Base-by-base conservation (phyloP, 2,113 vertebrate genomes). In the Myotis yumanensis region DNA sequence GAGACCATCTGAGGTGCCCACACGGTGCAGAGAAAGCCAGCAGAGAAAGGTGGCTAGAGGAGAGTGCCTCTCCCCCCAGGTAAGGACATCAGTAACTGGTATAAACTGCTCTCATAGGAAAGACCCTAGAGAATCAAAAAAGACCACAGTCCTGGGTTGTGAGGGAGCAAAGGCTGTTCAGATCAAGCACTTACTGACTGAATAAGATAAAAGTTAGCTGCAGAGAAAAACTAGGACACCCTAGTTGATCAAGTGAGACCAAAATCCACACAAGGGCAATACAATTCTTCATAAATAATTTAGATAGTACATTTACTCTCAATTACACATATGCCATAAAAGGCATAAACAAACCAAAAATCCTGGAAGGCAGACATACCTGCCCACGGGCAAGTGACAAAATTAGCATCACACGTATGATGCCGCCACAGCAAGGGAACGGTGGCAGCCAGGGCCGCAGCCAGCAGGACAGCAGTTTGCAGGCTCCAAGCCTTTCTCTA, bases 341-440 rank as follows among this genome's bases (percentile, higher is more conserved):
- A 86, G 62, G 76, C 68, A 86, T 3, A 51, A n/a, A 66, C 20
- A 64, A 54, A 83, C 79, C 52, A 51, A 73, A 89, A 95, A 95
- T 32, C 43, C 66, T 66, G 5, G 0, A 85, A 72, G 23, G 66
- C 73, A 77, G 25, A 89, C n/a, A 71, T 18, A 76, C 69, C 23
- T 89, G 57, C 25, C 48, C 69, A 86, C 16, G 51, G 79, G 28
- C 54, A 23, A 37, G 54, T 10, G 57, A 76, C 77, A 76, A n/a
- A 5, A 30, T 43, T 48, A 82, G 25, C 40, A 57, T 35, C 79
- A 17, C 15, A 82, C 12, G 73, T 51, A 52, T 15, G 89, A 89
- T 15, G 40, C 17, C 5, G 35, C 52, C 43, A 71, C 4, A 18
- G 20, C 23, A 93, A 86, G 64, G 12, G n/a, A 28, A 62, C 75